Conservation (phyloP, 2,888 invertebrate genomes). For the Tinea trinotella region DNA sequence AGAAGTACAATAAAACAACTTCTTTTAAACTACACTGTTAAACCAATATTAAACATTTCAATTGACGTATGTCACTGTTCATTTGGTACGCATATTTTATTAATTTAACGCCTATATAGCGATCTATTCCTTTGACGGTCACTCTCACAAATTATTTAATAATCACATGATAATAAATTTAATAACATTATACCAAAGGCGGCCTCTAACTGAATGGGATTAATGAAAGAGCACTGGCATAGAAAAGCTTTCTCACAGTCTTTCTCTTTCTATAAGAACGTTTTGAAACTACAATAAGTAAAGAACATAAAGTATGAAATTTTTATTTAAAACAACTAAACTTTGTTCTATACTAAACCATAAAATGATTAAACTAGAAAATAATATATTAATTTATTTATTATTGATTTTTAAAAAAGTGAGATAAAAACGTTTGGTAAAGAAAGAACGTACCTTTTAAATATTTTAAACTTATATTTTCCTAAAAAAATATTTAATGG, state of each 20-base stretch:
- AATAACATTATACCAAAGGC: neutral
- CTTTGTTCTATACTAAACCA: no score
- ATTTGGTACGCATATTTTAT: conserved; percentile 4
- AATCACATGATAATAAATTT: neutral
- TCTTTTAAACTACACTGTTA: neutral
- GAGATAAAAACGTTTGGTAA: no score
- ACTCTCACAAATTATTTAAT: neutral
- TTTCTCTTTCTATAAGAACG: neutral
- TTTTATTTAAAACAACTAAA: no score
- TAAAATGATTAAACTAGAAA: no score
- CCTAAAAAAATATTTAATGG: no score
- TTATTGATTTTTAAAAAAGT: no score
- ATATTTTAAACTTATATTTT: no score
- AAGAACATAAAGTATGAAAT: no score
- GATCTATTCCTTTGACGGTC: neutral
- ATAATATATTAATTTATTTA: no score
- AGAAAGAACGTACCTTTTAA: no score
- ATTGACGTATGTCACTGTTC: neutral
- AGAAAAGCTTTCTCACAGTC: neutral
- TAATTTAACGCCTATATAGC: neutral
- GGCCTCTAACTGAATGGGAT: neutral
- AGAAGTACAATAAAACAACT: neutral
- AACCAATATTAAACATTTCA: neutral
- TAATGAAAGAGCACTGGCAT: neutral
- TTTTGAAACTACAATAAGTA: neutral